phyloP scores from a whole-genome alignment of 2,113 vertebrate species.

The Scalopus aquaticus region DNA sequence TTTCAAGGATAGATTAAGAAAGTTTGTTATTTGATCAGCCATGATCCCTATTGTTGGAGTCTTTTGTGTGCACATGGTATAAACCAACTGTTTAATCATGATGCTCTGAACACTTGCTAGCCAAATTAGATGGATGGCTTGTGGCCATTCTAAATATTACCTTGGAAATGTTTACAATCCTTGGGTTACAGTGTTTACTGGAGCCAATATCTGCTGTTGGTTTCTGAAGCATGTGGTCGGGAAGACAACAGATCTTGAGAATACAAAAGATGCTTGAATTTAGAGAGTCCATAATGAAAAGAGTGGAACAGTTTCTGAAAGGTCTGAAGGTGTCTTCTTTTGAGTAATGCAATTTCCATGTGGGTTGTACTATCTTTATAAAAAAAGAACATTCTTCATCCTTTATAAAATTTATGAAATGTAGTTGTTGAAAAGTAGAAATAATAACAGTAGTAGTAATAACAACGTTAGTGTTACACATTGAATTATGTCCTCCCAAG shows the following conservation, averaged over 20 bases:
- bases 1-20: not conserved
- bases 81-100: not conserved
- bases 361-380: not conserved
- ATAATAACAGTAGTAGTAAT: not conserved
- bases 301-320: not conserved
- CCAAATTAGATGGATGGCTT: constrained; percentile 15
- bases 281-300: not conserved
- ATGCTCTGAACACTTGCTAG: not conserved
- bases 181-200: not conserved
- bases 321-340: not conserved
- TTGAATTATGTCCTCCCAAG: not conserved
- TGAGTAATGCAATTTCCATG: not conserved
- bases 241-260: not conserved
- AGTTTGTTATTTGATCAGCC: not conserved
- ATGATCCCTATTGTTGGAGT: not conserved
- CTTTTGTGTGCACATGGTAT: not conserved
- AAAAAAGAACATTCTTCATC: not conserved
- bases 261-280: not conserved
- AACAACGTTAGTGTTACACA: no score
- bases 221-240: not conserved
- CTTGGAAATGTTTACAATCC: constrained; percentile 15
- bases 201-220: not conserved
- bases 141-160: constrained; percentile 23
- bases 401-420: not conserved
- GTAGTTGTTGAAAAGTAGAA: not conserved